Conservation (phyloP, 1,140 invertebrate genomes). For the Diploscapter pachys region DNA sequence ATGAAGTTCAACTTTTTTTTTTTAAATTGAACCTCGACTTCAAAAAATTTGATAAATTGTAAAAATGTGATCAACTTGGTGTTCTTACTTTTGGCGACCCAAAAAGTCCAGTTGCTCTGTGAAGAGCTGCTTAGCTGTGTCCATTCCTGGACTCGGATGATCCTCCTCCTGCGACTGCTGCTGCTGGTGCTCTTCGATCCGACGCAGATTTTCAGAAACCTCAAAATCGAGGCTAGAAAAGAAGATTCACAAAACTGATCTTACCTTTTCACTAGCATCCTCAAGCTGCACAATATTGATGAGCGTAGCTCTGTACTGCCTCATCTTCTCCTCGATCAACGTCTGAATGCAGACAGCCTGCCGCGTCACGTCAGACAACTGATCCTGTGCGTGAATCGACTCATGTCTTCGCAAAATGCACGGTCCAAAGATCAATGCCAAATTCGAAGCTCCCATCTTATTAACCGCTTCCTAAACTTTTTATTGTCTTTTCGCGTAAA, state of each 20-base stretch:
- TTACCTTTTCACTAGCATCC: slow-evolving; percentile 58
- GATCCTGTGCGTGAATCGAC: slow-evolving; percentile 75
- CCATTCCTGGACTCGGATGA: slow-evolving; percentile 13
- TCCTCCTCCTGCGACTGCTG: slow-evolving; percentile 37
- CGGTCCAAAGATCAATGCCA: slow-evolving; percentile 91
- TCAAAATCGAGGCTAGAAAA: neutral
- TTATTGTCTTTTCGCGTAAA: slow-evolving; percentile 50
- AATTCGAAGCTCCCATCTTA: slow-evolving; percentile 82
- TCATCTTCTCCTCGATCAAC: slow-evolving; percentile 76
- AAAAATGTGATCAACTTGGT: neutral
- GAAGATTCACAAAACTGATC: neutral
- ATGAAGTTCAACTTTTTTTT: slow-evolving; percentile 8
- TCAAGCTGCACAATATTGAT: slow-evolving; percentile 84
- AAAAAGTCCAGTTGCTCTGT: slow-evolving; percentile 58
- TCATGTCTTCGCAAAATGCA: slow-evolving; percentile 83
- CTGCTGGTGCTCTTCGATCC: slow-evolving; percentile 44
- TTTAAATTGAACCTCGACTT: slow-evolving; percentile 6
- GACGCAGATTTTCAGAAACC: slow-evolving; percentile 44
- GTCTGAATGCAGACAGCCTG: slow-evolving; percentile 74
- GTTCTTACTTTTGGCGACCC: slow-evolving; percentile 53
- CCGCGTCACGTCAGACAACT: slow-evolving; percentile 68
- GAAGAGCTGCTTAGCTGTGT: slow-evolving; percentile 44
- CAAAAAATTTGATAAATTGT: neutral
- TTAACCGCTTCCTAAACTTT: slow-evolving; percentile 72
- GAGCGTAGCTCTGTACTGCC: slow-evolving; percentile 74